Percentiles rank a stretch among this genome's conserved stretches.
Evolutionary conservation across 1,140 invertebrate species (phyloP).

Genomic region (Trachymyrmex cornetzi): DNA sequence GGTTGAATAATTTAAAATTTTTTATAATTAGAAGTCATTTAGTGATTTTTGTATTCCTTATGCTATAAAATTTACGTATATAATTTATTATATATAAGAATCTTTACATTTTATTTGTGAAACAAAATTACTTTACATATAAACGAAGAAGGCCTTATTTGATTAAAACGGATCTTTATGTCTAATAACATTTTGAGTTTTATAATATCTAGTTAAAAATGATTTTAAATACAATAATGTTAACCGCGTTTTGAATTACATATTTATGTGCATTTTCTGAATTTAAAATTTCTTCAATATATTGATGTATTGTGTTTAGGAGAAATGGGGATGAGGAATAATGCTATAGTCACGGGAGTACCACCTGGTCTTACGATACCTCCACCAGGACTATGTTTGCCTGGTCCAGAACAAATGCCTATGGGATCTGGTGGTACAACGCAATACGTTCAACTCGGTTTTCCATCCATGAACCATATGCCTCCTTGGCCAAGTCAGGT

Average conservation of each 20-base stretch:
- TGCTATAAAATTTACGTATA: not conserved
- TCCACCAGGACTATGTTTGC: slow-evolving; percentile 83
- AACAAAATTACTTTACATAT: not conserved
- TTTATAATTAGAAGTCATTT: not conserved
- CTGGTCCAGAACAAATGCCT: slow-evolving; percentile 83
- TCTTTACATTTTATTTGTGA: not conserved
- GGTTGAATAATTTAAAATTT: not conserved
- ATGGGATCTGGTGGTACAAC: slow-evolving; percentile 79
- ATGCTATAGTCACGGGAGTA: slow-evolving; percentile 81
- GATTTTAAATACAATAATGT: not conserved
- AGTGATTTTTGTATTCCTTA: not conserved
- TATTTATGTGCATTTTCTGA: slow-evolving; percentile 12
- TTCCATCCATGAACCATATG: slow-evolving; percentile 84
- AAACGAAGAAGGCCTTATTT: too few species aligned
- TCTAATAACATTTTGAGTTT: too few species aligned
- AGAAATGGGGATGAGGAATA: slow-evolving; percentile 82
- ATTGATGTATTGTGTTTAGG: slow-evolving; percentile 65
- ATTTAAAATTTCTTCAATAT: not conserved
- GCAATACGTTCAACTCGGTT: slow-evolving; percentile 84
- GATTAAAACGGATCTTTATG: too few species aligned
- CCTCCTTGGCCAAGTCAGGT: slow-evolving; percentile 84
- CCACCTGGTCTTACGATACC: slow-evolving; percentile 83
- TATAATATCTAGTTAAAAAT: too few species aligned
- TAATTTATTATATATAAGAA: not conserved
- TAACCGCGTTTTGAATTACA: not conserved